Conservation (phyloP, 37 sponge, comb jelly and placozoan species). For the Mnemiopsis leidyi region DNA sequence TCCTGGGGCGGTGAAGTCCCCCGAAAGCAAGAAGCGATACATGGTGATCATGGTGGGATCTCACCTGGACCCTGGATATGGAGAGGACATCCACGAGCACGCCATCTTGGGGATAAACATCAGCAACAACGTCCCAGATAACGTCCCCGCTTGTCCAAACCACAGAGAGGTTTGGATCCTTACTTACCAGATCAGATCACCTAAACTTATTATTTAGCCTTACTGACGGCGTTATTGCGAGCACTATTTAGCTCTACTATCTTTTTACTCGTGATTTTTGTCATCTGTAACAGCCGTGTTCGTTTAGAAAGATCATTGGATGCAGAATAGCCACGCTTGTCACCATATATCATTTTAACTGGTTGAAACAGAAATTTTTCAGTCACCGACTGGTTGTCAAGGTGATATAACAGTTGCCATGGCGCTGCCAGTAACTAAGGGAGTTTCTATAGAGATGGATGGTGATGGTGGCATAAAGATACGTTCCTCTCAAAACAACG, state of each 20-base stretch:
- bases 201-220: too few relatives aligned
- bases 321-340: too few relatives aligned
- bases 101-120: slow-evolving; percentile 52
- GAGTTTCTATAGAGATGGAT: slow-evolving; percentile 27
- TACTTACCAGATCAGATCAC: too few relatives aligned
- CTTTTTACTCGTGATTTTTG: too few relatives aligned
- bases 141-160: slow-evolving; percentile 13
- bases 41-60: slow-evolving; percentile 29
- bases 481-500: background rate
- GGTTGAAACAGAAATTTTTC: too few relatives aligned
- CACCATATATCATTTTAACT: too few relatives aligned
- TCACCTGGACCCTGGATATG: background rate
- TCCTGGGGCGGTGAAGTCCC: slow-evolving; percentile 14
- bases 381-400: slow-evolving; percentile 42
- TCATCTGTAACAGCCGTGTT: too few relatives aligned
- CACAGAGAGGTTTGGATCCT: slow-evolving; percentile 9
- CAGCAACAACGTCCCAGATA: background rate
- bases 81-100: slow-evolving; percentile 20
- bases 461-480: slow-evolving; percentile 54
- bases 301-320: too few relatives aligned
- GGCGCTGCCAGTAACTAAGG: slow-evolving; percentile 26
- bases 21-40: slow-evolving; percentile 23
- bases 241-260: too few relatives aligned
- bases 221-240: too few relatives aligned
- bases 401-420: slow-evolving; percentile 35